These are phyloP conservation scores for Styela clava DNA, from an alignment of 23 tunicate genomes.

Conservation along the genomic window DNA sequence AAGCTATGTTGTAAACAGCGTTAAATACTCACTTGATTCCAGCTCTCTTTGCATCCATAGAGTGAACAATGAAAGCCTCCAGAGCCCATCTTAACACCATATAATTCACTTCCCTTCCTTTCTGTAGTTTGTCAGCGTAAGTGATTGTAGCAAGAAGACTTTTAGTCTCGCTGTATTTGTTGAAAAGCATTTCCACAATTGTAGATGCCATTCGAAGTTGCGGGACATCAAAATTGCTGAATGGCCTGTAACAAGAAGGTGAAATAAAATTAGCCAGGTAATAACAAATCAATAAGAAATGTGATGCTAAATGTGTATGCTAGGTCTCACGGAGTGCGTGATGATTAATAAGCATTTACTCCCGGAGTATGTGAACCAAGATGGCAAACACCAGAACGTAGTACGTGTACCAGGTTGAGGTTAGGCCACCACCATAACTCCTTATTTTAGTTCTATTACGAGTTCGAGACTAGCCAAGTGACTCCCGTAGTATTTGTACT, in stretches of 20 bases:
- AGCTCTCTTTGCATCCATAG: slow-evolving; percentile 41
- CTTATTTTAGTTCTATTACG: too few relatives aligned
- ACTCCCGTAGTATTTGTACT: too few relatives aligned
- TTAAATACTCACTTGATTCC: slow-evolving; percentile 50
- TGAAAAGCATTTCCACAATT: slow-evolving; percentile 52
- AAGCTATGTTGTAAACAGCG: too few relatives aligned
- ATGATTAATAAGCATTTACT: too few relatives aligned
- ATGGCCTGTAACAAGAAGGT: slow-evolving; percentile 32
- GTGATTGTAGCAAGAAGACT: slow-evolving; percentile 46
- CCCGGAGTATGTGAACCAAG: too few relatives aligned
- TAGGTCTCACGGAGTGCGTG: too few relatives aligned
- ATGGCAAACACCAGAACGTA: too few relatives aligned
- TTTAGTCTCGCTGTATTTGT: slow-evolving; percentile 54
- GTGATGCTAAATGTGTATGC: too few relatives aligned
- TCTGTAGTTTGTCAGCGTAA: slow-evolving; percentile 73
- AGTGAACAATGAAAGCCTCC: slow-evolving; percentile 65
- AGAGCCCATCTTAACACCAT: slow-evolving; percentile 78
- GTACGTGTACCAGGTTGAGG: too few relatives aligned
- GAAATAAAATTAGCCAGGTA: background rate
- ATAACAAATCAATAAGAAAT: too few relatives aligned
- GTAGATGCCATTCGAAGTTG: slow-evolving; percentile 22
- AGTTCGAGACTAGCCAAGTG: too few relatives aligned
- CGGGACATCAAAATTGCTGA: slow-evolving; percentile 41
- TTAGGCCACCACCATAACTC: too few relatives aligned
- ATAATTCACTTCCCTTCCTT: slow-evolving; percentile 58